Base-by-base conservation (phyloP, 2,888 invertebrate genomes). In the Trichacis sp. region DNA sequence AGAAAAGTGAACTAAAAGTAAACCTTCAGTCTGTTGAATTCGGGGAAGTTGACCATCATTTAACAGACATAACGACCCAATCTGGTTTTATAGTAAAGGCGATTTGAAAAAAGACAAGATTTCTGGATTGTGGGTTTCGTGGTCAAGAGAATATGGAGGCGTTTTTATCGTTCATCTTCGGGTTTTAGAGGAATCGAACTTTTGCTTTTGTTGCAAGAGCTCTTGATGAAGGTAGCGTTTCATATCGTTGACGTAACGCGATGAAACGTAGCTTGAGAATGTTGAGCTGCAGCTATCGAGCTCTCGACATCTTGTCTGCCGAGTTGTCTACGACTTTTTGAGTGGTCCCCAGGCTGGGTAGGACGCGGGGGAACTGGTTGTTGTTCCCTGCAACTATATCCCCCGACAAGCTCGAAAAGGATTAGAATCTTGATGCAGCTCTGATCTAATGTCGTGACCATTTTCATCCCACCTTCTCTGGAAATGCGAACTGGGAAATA, bases 361-460 rank as follows among this genome's bases (percentile, higher is more conserved):
- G n/a, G n/a, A n/a, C n/a, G n/a, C n/a, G n/a, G 53, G 68, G 69
- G 70, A 74, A 77, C 75, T 73, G 72, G 74, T 73, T 72, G n/a
- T n/a, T n/a, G n/a, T n/a, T n/a, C n/a, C n/a, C n/a, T 54, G 60
- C 58, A 72, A 74, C 69, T 73, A 69, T 72, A 68, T 70, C 73
- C 70, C 70, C 69, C 77, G 77, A 77, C 76, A 73, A 71, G 75
- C 76, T 77, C 74, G 76, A n/a, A 73, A 64, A 66, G 73, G 71
- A 77, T 77, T 75, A 76, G 69, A 69, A 71, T 73, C 71, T 65
- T 36, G 1, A 4, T 1, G 1, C 4, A 11, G 43, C 18, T 43
- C 43, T 17, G 43, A 18, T 43, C 43, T 43, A 19, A 2, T 11
- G 17, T 43, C 42, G 42, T 42, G 42, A 42, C 42, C 14, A 14